A percentile compares a stretch with the other conserved stretches of the same genome.
These are phyloP conservation scores for Hiodon tergisus DNA, from an alignment of 2,113 vertebrate species.

Conservation along the genomic window DNA sequence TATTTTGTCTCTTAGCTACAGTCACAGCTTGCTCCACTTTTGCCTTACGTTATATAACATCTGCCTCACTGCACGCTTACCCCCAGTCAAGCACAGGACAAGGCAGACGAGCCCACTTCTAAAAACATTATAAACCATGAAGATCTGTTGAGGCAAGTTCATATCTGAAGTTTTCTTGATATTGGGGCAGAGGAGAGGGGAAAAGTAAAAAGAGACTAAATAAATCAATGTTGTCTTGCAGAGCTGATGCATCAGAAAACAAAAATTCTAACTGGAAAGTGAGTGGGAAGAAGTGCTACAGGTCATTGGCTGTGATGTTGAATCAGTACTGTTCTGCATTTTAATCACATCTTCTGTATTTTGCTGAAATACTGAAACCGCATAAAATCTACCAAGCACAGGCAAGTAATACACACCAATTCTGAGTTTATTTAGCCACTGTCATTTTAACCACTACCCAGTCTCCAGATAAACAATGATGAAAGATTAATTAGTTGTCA, in stretches of 20 bases:
- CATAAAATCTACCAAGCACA: too few species aligned
- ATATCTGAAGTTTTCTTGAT: background rate
- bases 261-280: background rate
- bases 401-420: too few species aligned
- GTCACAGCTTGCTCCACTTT: too few species aligned
- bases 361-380: too few species aligned
- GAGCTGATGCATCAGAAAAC: background rate
- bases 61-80: too few species aligned
- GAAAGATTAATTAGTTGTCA: too few species aligned
- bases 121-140: background rate
- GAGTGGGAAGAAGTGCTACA: slow-evolving; percentile 3
- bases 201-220: background rate
- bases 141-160: background rate
- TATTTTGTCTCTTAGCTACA: too few species aligned
- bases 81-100: too few species aligned
- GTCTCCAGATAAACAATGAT: too few species aligned
- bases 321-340: slow-evolving; percentile 6
- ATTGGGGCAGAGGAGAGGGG: background rate
- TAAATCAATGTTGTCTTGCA: slow-evolving; percentile 3
- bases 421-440: too few species aligned
- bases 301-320: slow-evolving; percentile 5
- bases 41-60: too few species aligned
- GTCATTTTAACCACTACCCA: too few species aligned
- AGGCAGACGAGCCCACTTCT: background rate
- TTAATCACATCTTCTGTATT: slow-evolving; percentile 27